Evolutionary conservation across 2,888 invertebrate genomes (phyloP).

Genomic region (Lymantria monacha): DNA sequence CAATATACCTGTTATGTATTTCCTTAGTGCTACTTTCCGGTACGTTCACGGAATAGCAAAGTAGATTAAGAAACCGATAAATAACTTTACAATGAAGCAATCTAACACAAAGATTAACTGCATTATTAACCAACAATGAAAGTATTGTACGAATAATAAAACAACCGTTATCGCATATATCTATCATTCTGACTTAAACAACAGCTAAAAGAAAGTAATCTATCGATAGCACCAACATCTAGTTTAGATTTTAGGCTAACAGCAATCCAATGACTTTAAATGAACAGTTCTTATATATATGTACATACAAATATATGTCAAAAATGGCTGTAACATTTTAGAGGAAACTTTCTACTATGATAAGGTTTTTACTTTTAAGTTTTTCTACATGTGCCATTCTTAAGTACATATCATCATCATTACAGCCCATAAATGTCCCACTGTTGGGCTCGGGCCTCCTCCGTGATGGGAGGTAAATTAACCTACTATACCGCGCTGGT

Average conservation of each 20-base stretch:
- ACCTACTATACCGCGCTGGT: too few species aligned
- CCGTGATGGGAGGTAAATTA: too few species aligned
- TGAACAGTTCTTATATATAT: too few species aligned
- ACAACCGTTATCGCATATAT: conserved; percentile 13
- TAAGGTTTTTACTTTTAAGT: too few species aligned
- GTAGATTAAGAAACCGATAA: conserved; percentile 23
- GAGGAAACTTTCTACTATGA: too few species aligned
- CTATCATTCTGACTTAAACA: conserved; percentile 21
- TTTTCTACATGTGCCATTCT: too few species aligned
- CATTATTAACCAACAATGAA: conserved; percentile 20
- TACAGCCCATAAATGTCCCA: too few species aligned
- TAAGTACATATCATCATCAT: too few species aligned
- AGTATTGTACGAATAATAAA: conserved; percentile 9
- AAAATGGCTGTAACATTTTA: too few species aligned
- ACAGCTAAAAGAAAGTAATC: conserved; percentile 30
- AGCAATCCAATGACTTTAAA: too few species aligned
- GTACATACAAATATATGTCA: too few species aligned
- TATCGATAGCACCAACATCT: background rate
- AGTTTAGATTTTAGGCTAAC: background rate
- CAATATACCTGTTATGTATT: background rate
- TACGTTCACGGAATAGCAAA: conserved; percentile 16
- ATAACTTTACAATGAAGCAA: conserved; percentile 20
- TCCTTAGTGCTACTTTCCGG: conserved; percentile 21
- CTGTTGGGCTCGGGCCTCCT: too few species aligned
- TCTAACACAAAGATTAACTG: conserved; percentile 25